Conservation (phyloP, 2,888 invertebrate genomes). For the Diploptera punctata region DNA sequence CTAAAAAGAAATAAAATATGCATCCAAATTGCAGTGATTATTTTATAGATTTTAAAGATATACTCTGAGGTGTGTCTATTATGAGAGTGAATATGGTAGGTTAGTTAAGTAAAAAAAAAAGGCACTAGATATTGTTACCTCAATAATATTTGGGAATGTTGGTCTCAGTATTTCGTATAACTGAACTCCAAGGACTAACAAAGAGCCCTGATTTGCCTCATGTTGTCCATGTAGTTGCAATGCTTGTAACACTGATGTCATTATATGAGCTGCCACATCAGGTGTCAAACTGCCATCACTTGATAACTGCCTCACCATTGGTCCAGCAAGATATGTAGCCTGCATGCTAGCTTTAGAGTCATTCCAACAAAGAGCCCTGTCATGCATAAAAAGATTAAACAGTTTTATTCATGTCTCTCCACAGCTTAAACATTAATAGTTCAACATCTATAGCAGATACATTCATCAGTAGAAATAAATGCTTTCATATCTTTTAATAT, state of each 20-base stretch:
- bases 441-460: too few relatives aligned
- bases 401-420: too few relatives aligned
- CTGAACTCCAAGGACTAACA: constrained; percentile 81
- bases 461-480: too few relatives aligned
- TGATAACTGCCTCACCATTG: constrained; percentile 71
- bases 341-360: constrained; percentile 84
- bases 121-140: too few relatives aligned
- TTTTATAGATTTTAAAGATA: too few relatives aligned
- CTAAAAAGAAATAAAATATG: too few relatives aligned
- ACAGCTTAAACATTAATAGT: too few relatives aligned
- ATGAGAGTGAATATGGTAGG: too few relatives aligned
- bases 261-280: constrained; percentile 73
- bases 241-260: constrained; percentile 79
- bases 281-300: constrained; percentile 67
- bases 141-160: constrained; percentile 72
- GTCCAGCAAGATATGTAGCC: constrained; percentile 77
- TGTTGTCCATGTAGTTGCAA: constrained; percentile 89
- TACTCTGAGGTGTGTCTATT: too few relatives aligned
- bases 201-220: constrained; percentile 83
- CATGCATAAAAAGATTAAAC: constrained; percentile 27
- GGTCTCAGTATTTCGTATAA: constrained; percentile 85
- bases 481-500: too few relatives aligned
- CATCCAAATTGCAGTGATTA: too few relatives aligned
- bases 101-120: too few relatives aligned
- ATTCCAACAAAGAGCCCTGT: constrained; percentile 79